Percentiles rank a stretch among this genome's conserved stretches.
These are phyloP conservation scores for Apotomis turbidana DNA, from an alignment of 2,888 invertebrate species.

Conservation along the genomic window DNA sequence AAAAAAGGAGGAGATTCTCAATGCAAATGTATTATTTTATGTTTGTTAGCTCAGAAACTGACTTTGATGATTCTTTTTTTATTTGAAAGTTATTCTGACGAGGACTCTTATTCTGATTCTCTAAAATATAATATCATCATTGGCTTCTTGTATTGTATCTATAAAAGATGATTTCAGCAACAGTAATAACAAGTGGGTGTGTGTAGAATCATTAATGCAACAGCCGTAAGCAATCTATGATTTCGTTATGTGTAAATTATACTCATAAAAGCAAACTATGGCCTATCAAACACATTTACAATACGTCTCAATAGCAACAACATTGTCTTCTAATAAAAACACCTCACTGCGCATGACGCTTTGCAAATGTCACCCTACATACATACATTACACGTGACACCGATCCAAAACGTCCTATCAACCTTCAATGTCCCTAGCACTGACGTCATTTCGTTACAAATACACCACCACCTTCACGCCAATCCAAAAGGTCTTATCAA, in stretches of 20 bases:
- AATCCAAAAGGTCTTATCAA: conserved; percentile 42
- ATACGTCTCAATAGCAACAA: not conserved
- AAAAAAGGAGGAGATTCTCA: too few species aligned
- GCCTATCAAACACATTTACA: not conserved
- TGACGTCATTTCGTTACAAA: conserved; percentile 51
- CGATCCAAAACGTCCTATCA: conserved; percentile 44
- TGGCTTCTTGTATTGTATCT: too few species aligned
- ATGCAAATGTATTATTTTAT: too few species aligned
- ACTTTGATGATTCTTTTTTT: too few species aligned
- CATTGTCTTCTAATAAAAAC: conserved; percentile 3
- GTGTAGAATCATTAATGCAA: not conserved
- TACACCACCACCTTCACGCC: conserved; percentile 38
- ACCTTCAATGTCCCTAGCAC: conserved; percentile 43
- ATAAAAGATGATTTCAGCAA: too few species aligned
- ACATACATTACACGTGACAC: conserved; percentile 41
- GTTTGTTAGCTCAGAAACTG: too few species aligned
- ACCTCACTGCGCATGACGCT: conserved; percentile 23
- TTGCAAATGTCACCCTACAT: conserved; percentile 41
- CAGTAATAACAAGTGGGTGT: too few species aligned
- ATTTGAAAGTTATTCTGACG: too few species aligned
- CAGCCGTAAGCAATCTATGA: too few species aligned
- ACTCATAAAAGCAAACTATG: not conserved
- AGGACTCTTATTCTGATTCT: too few species aligned
- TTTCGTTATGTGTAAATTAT: not conserved
- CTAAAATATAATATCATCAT: too few species aligned